Conservation (phyloP, 2,113 vertebrate genomes). For the Dasypus novemcinctus region DNA sequence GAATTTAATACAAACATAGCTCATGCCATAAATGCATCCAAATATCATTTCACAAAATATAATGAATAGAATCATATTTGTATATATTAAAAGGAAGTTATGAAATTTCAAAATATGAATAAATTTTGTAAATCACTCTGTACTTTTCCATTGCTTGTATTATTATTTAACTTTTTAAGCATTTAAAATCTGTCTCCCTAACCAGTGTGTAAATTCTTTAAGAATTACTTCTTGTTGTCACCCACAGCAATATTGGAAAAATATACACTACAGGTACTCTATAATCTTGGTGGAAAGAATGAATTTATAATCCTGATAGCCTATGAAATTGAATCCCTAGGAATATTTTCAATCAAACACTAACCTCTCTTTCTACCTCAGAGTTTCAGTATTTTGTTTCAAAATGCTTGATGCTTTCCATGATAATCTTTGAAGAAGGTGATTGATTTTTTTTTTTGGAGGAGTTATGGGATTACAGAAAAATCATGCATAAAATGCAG, state of each 20-base stretch:
- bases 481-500: too few relatives aligned
- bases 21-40: background rate
- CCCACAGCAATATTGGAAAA: background rate
- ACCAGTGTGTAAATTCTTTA: background rate
- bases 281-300: background rate
- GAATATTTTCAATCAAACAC: background rate
- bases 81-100: background rate
- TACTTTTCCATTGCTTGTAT: background rate
- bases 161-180: background rate
- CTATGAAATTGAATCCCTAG: background rate
- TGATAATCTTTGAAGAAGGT: background rate
- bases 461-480: too few relatives aligned
- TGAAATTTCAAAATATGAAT: background rate
- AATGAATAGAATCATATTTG: background rate
- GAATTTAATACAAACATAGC: slow-evolving; percentile 24
- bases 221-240: background rate
- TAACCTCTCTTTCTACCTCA: background rate
- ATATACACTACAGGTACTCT: background rate
- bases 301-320: background rate
- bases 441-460: background rate
- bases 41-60: background rate
- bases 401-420: background rate
- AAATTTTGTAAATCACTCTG: background rate
- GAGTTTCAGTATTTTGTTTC: background rate
- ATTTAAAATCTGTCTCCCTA: background rate